Percentiles rank a stretch among this genome's conserved stretches.
These are phyloP conservation scores for Eumerus sabulonum DNA, from an alignment of 2,888 invertebrate species.

Conservation along the genomic window DNA sequence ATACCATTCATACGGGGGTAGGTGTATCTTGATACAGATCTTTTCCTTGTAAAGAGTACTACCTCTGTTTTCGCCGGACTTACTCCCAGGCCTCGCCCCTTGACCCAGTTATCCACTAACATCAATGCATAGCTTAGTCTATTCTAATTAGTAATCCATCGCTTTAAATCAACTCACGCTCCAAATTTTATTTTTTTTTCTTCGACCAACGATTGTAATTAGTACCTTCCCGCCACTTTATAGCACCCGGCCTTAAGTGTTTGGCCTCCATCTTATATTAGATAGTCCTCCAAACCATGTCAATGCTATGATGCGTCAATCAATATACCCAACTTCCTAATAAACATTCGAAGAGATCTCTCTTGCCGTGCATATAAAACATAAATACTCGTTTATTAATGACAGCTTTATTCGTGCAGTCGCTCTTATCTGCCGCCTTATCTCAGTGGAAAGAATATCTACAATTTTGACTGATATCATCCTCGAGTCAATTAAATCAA, in stretches of 20 bases:
- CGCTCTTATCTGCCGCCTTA: conserved; percentile 7
- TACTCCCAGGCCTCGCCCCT: too few relatives aligned
- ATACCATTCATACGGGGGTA: too few relatives aligned
- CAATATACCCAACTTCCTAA: conserved; percentile 46
- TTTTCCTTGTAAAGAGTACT: too few relatives aligned
- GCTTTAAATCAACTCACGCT: conserved; percentile 12
- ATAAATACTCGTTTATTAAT: conserved; percentile 13
- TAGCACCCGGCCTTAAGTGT: conserved; percentile 28
- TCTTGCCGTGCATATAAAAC: neutral
- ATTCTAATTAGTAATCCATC: neutral
- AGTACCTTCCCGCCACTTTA: conserved; percentile 22
- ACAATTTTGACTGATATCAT: conserved; percentile 27
- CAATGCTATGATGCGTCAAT: conserved; percentile 32
- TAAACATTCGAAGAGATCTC: conserved; percentile 20
- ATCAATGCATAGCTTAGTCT: too few relatives aligned
- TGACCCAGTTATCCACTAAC: too few relatives aligned
- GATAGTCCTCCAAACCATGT: conserved; percentile 23
- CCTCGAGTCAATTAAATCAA: conserved; percentile 35
- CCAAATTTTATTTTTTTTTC: too few relatives aligned
- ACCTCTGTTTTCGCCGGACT: too few relatives aligned
- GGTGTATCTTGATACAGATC: too few relatives aligned
- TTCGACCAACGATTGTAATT: conserved; percentile 9
- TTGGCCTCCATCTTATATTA: conserved; percentile 17
- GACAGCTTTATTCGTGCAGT: conserved; percentile 1
- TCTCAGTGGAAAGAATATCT: conserved; percentile 3